A percentile compares a stretch with the other conserved stretches of the same genome.
Conservation (phyloP, 2,888 invertebrate genomes). For the Taphrorychus bicolor region DNA sequence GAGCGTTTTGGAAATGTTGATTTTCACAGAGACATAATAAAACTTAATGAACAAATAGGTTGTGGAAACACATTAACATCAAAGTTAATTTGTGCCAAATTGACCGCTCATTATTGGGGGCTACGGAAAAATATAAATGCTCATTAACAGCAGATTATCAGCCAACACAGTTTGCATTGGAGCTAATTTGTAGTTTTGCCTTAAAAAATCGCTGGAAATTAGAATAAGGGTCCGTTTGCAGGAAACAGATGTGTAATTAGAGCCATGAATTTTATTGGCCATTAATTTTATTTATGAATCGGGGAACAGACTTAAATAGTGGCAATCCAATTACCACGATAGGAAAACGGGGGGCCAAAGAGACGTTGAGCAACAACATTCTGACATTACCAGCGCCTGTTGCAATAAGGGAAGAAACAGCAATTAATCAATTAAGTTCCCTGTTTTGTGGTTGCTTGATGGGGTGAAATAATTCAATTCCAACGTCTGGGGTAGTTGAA, state of each 20-base stretch:
- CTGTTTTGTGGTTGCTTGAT: not conserved
- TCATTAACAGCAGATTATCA: too few species aligned
- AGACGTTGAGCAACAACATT: not conserved
- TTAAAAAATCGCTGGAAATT: not conserved
- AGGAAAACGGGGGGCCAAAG: not conserved
- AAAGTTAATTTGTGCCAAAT: too few species aligned
- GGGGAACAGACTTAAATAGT: conserved; percentile 9
- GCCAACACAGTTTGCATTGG: too few species aligned
- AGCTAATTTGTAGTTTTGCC: not conserved
- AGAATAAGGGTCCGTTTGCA: not conserved
- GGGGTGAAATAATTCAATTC: not conserved
- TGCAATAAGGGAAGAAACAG: conserved; percentile 2
- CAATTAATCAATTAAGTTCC: not conserved
- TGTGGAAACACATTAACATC: too few species aligned
- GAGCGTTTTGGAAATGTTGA: not conserved
- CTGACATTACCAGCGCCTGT: conserved; percentile 11
- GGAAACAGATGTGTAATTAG: conserved; percentile 14
- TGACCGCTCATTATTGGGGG: too few species aligned
- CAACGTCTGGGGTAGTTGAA: too few species aligned
- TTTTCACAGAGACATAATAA: too few species aligned
- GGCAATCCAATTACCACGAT: conserved; percentile 18
- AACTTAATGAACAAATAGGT: too few species aligned
- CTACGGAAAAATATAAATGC: too few species aligned
- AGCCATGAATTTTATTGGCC: conserved; percentile 6
- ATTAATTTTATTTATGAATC: conserved; percentile 16